phyloP scores from a whole-genome alignment of 2,797 vertebrate genomes.

The Cynopterus sphinx region DNA sequence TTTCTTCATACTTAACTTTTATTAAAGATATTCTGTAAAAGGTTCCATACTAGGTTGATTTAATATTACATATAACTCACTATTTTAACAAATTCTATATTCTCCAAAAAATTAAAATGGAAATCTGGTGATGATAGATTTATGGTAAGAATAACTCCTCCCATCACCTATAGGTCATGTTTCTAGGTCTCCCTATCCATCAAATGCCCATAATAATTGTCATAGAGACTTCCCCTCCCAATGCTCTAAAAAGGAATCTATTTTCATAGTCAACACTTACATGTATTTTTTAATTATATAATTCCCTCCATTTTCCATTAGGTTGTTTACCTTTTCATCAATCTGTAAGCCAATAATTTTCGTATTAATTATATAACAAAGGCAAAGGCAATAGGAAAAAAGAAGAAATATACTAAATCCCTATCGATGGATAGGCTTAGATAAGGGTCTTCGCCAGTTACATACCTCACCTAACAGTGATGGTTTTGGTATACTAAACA shows the following conservation, averaged over 20 bases:
- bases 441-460: background rate
- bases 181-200: background rate
- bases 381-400: background rate
- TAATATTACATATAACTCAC: background rate
- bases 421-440: background rate
- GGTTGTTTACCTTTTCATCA: constrained; percentile 3
- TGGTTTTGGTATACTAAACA: background rate
- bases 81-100: background rate
- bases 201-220: background rate
- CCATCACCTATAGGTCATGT: background rate
- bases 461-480: background rate
- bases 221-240: background rate
- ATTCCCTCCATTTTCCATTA: background rate
- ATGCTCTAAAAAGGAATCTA: background rate
- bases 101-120: background rate
- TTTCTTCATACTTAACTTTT: constrained; percentile 18
- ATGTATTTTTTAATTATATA: background rate
- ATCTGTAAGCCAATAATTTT: background rate
- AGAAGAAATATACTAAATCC: background rate
- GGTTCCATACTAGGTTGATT: background rate
- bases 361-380: background rate
- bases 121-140: background rate
- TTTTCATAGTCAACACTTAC: background rate
- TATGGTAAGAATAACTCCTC: background rate
- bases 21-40: background rate